These are phyloP conservation scores for Campopleginae sp. DNA, from an alignment of 2,888 invertebrate species.

Conservation along the genomic window DNA sequence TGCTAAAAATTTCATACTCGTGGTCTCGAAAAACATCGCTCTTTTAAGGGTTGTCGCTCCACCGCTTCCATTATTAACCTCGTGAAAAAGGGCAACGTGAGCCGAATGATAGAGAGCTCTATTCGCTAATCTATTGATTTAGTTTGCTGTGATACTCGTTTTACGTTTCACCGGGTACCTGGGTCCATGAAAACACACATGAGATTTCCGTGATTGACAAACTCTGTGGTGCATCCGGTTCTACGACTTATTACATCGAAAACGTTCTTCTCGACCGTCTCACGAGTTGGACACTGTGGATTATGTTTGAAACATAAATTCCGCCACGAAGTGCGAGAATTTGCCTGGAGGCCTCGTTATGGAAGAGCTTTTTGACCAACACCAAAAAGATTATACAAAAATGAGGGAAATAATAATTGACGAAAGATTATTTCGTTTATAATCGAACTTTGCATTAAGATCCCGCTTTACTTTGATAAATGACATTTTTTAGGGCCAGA, in stretches of 20 bases:
- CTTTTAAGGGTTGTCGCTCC: not conserved
- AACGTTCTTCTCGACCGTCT: not conserved
- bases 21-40: not conserved
- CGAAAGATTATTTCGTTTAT: no score
- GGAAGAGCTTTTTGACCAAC: no score
- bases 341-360: not conserved
- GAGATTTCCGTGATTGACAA: conserved; percentile 31
- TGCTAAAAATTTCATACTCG: not conserved
- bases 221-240: conserved; percentile 42
- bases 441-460: no score
- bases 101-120: no score
- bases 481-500: no score
- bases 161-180: not conserved
- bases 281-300: not conserved
- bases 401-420: no score
- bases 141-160: no score
- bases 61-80: no score
- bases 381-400: no score
- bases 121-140: no score
- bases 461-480: no score
- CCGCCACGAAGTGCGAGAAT: conserved; percentile 57
- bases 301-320: conserved; percentile 69
- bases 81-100: no score
- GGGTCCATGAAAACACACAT: conserved; percentile 1
- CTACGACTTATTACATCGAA: conserved; percentile 12